Percentiles rank a stretch among this genome's conserved stretches.
Evolutionary conservation across 1,140 invertebrate species (phyloP).

Genomic region (Acromyrmex charruanus): DNA sequence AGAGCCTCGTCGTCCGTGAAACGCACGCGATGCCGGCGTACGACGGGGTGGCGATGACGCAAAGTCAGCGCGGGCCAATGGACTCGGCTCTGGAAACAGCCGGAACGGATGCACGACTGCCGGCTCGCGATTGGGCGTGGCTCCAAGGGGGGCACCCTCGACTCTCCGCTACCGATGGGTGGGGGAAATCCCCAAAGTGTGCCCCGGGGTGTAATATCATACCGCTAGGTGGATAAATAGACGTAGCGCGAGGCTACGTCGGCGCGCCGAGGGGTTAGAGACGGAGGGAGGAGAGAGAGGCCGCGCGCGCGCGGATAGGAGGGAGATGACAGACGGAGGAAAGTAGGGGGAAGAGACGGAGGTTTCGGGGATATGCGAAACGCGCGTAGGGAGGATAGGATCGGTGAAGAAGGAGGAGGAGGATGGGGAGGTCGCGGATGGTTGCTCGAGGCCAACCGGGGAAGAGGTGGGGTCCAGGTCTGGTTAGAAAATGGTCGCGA

Average conservation of each 20-base stretch:
- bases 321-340: constrained; percentile 11
- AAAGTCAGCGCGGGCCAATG: constrained; percentile 85
- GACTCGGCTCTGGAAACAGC: constrained; percentile 78
- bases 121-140: constrained; percentile 82
- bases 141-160: constrained; percentile 63
- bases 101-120: constrained; percentile 76
- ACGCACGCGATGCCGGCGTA: constrained; percentile 73
- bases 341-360: constrained; percentile 1
- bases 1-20: constrained; percentile 70
- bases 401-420: constrained; percentile 29
- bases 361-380: constrained; percentile 58
- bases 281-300: constrained; percentile 39
- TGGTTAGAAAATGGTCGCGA: constrained; percentile 60
- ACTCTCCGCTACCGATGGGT: constrained; percentile 30
- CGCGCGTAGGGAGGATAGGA: constrained; percentile 25
- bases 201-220: constrained; percentile 86
- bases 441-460: constrained; percentile 59
- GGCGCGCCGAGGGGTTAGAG: constrained; percentile 50
- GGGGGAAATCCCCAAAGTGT: constrained; percentile 77
- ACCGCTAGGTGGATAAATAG: constrained; percentile 86
- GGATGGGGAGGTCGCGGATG: constrained; percentile 55
- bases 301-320: not conserved
- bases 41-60: constrained; percentile 79
- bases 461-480: constrained; percentile 53
- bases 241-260: constrained; percentile 78